A percentile compares a stretch with the other conserved stretches of the same genome.
These are phyloP conservation scores for Numenius phaeopus DNA, from an alignment of 2,797 vertebrate genomes.

Conservation along the genomic window DNA sequence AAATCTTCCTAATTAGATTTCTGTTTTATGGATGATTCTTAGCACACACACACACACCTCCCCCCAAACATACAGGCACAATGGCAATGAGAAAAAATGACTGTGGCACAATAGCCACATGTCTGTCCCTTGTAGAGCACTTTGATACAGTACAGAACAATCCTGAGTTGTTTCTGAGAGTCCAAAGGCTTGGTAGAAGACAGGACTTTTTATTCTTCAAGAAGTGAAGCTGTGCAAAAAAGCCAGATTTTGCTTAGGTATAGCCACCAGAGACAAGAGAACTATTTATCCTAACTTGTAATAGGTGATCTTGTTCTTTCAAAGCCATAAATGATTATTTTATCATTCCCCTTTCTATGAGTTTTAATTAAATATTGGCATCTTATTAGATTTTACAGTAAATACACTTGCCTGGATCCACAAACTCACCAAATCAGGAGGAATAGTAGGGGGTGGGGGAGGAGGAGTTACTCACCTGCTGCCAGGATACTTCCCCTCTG, in stretches of 20 bases:
- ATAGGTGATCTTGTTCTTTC: background rate
- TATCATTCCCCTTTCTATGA: background rate
- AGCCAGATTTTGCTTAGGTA: background rate
- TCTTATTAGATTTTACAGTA: background rate
- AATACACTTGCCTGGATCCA: background rate
- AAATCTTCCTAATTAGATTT: slow-evolving; percentile 46
- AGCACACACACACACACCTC: background rate
- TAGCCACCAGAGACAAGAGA: background rate
- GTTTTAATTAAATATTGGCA: background rate
- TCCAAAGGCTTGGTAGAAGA: background rate
- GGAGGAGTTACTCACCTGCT: background rate
- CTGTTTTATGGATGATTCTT: slow-evolving; percentile 6
- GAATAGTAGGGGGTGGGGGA: background rate
- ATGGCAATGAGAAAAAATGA: background rate
- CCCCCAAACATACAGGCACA: background rate
- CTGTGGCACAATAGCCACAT: background rate
- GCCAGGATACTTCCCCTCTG: background rate
- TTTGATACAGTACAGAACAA: background rate
- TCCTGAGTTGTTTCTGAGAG: background rate
- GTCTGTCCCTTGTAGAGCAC: background rate
- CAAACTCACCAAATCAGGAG: background rate
- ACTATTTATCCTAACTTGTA: background rate
- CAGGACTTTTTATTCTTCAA: background rate
- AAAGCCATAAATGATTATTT: background rate
- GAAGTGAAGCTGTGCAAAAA: background rate